Evolutionary conservation across 2,797 vertebrate genomes (phyloP).

Genomic region (Enteromius thamalakanensis): DNA sequence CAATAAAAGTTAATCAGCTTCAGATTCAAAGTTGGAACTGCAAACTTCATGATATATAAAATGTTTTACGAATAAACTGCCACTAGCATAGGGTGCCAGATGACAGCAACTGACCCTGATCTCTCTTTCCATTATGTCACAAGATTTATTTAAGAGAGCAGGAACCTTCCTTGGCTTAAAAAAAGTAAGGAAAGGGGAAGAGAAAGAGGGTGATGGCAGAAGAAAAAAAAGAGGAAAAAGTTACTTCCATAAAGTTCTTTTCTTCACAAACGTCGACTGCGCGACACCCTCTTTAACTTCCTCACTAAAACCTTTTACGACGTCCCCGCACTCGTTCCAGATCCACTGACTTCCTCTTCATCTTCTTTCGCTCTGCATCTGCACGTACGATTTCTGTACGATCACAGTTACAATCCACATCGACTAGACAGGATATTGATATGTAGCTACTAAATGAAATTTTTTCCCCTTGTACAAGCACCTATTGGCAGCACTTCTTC

Average conservation of each 20-base stretch:
- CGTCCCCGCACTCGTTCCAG: slow-evolving; percentile 65
- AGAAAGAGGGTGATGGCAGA: slow-evolving; percentile 37
- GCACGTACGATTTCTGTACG: slow-evolving; percentile 6
- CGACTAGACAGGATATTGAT: background rate
- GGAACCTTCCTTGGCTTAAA: slow-evolving; percentile 39
- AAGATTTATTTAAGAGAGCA: slow-evolving; percentile 65
- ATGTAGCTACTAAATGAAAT: background rate
- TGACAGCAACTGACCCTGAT: slow-evolving; percentile 65
- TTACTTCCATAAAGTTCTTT: slow-evolving; percentile 60
- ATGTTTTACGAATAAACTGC: background rate
- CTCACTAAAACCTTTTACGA: slow-evolving; percentile 69
- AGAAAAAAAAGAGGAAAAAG: slow-evolving; percentile 34
- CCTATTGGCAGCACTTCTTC: background rate
- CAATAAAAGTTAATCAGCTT: slow-evolving; percentile 72
- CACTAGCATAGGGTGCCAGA: slow-evolving; percentile 54
- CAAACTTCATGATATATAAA: slow-evolving; percentile 66
- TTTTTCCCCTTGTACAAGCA: background rate
- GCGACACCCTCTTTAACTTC: slow-evolving; percentile 65
- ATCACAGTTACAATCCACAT: background rate
- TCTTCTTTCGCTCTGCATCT: slow-evolving; percentile 33
- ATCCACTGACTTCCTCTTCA: slow-evolving; percentile 63
- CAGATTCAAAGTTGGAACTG: slow-evolving; percentile 66
- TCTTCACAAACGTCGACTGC: slow-evolving; percentile 61
- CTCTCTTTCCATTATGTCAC: slow-evolving; percentile 73
- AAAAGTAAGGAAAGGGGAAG: slow-evolving; percentile 34